A percentile compares a stretch with the other conserved stretches of the same genome.
phyloP scores from a whole-genome alignment of 1,140 invertebrate species.

The Eriosoma lanigerum region DNA sequence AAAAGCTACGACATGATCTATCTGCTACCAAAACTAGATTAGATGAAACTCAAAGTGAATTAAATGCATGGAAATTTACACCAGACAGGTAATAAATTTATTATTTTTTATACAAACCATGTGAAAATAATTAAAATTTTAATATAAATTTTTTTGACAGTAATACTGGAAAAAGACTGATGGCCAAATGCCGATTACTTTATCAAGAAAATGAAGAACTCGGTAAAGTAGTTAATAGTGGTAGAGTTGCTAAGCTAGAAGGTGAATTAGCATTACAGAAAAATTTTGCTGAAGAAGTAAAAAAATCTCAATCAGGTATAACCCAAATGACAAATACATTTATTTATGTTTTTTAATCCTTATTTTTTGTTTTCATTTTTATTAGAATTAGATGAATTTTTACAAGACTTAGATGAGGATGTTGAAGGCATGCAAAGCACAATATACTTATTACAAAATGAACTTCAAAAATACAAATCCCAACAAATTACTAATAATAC shows the following conservation, averaged over 20 bases:
- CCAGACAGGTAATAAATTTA: constrained; percentile 83
- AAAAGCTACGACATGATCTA: constrained; percentile 88
- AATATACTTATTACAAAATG: constrained; percentile 90
- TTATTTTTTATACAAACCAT: neutral
- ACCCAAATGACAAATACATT: constrained; percentile 13
- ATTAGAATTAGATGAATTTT: constrained; percentile 89
- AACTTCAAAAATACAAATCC: constrained; percentile 76
- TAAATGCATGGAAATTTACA: constrained; percentile 98
- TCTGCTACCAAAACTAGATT: constrained; percentile 84
- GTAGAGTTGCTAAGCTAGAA: constrained; percentile 91
- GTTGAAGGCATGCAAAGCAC: constrained; percentile 98
- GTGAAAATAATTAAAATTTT: neutral
- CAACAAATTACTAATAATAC: constrained; percentile 10
- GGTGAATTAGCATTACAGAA: constrained; percentile 93
- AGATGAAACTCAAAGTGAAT: constrained; percentile 96
- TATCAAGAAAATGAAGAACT: constrained; percentile 98
- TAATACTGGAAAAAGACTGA: constrained; percentile 94
- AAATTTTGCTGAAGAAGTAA: constrained; percentile 94
- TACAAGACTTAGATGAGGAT: constrained; percentile 95
- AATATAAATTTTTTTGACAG: constrained; percentile 58
- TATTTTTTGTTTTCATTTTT: constrained; percentile 56
- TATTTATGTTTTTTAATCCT: neutral
- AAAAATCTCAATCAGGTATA: constrained; percentile 92
- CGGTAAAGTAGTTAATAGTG: constrained; percentile 92
- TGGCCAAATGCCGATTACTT: constrained; percentile 95